A percentile compares a stretch with the other conserved stretches of the same genome.
Evolutionary conservation across 1,140 invertebrate species (phyloP).

Genomic region (Scaptomyza pallida): DNA sequence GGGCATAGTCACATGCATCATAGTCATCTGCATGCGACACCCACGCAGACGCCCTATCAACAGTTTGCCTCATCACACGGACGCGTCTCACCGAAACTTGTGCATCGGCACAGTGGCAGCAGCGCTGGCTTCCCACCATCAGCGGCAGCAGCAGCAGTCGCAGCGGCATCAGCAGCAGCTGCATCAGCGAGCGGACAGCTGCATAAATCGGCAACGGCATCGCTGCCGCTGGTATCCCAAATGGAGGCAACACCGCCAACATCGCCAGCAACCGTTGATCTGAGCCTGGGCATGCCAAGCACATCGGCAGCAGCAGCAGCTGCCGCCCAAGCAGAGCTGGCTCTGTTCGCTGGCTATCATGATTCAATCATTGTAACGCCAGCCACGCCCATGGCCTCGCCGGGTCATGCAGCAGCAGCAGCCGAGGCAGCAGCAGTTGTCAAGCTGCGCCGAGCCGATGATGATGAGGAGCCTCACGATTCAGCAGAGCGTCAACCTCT

Average conservation of each 20-base stretch:
- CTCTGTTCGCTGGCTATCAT: slow-evolving; percentile 66
- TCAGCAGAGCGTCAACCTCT: slow-evolving; percentile 63
- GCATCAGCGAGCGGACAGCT: slow-evolving; percentile 45
- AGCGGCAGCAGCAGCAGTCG: slow-evolving; percentile 36
- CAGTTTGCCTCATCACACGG: slow-evolving; percentile 72
- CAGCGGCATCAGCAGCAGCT: background rate
- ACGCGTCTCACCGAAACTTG: slow-evolving; percentile 77
- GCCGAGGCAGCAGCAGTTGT: background rate
- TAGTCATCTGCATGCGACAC: background rate
- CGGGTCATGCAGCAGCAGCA: slow-evolving; percentile 60
- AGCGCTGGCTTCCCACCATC: slow-evolving; percentile 59
- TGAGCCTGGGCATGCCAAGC: slow-evolving; percentile 46
- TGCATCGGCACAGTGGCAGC: slow-evolving; percentile 80
- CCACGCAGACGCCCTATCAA: slow-evolving; percentile 67
- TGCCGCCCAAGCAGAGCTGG: slow-evolving; percentile 51
- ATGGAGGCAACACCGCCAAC: slow-evolving; percentile 71
- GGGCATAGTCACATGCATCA: slow-evolving; percentile 38
- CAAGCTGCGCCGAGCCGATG: slow-evolving; percentile 57
- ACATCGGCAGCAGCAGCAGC: slow-evolving; percentile 59
- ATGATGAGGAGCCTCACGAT: slow-evolving; percentile 58
- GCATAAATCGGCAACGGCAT: slow-evolving; percentile 83
- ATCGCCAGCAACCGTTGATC: slow-evolving; percentile 44
- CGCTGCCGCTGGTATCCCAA: slow-evolving; percentile 77
- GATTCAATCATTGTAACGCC: slow-evolving; percentile 84
- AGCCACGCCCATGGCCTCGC: slow-evolving; percentile 83